A percentile compares a stretch with the other conserved stretches of the same genome.
Conservation (phyloP, 1,140 invertebrate genomes). For the Charaxes varanes region DNA sequence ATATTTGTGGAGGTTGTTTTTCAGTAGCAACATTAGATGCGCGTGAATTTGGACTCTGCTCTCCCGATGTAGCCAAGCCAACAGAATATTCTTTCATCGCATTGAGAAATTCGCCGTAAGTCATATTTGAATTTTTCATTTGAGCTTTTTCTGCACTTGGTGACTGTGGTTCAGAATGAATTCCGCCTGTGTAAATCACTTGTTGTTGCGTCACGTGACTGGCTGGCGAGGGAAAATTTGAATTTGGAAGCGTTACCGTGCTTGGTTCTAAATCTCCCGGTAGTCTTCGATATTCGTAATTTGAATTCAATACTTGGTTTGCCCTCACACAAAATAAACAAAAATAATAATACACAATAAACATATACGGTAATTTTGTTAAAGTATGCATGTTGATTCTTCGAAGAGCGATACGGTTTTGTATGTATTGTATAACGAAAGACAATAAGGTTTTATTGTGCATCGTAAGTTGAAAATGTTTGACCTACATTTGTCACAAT, state of each 20-base stretch:
- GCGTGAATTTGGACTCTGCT: conserved; percentile 11
- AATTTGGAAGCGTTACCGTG: conserved; percentile 17
- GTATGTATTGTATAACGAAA: neutral
- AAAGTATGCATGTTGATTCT: conserved; percentile 16
- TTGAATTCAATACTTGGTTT: conserved; percentile 11
- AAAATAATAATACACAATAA: conserved; percentile 19
- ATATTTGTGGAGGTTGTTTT: no score
- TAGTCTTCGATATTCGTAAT: conserved; percentile 20
- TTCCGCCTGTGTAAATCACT: conserved; percentile 20
- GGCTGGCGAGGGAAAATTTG: conserved; percentile 16
- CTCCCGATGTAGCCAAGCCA: conserved; percentile 7
- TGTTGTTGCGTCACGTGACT: conserved; percentile 19
- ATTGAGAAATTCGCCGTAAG: conserved; percentile 11
- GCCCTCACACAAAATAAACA: conserved; percentile 15
- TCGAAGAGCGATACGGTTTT: conserved; percentile 5
- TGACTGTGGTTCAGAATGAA: conserved; percentile 19
- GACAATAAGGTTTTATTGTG: conserved; percentile 1
- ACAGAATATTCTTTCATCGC: conserved; percentile 15
- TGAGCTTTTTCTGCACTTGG: conserved; percentile 11
- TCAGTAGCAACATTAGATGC: conserved; percentile 1
- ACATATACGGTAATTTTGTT: conserved; percentile 13
- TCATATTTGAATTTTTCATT: conserved; percentile 13
- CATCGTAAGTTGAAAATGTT: no score
- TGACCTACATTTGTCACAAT: no score
- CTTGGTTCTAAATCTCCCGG: conserved; percentile 16